Conservation (phyloP, 1,140 invertebrate genomes). For the Contarinia nasturtii region DNA sequence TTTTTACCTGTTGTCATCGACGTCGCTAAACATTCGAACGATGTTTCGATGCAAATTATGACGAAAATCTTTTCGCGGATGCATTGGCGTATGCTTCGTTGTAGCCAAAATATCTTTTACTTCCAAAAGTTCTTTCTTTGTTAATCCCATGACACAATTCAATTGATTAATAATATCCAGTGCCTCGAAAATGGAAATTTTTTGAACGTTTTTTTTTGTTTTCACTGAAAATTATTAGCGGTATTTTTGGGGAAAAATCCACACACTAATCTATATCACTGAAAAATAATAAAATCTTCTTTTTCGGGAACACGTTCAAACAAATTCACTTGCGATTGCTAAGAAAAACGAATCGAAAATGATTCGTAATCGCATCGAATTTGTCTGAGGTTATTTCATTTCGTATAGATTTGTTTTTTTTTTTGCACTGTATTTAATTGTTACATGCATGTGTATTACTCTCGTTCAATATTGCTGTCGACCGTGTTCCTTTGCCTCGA, state of each 20-base stretch:
- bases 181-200: not conserved
- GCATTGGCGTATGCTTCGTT: not conserved
- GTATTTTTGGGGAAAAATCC: too few relatives aligned
- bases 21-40: conserved; percentile 20
- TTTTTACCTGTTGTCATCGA: not conserved
- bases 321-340: not conserved
- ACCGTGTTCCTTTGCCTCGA: too few relatives aligned
- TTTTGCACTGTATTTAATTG: not conserved
- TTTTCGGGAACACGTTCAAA: not conserved
- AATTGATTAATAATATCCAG: not conserved
- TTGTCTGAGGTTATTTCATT: not conserved
- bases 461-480: not conserved
- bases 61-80: conserved; percentile 7
- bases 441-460: not conserved
- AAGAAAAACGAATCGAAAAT: not conserved
- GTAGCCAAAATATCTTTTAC: not conserved
- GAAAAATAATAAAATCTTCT: not conserved
- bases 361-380: not conserved
- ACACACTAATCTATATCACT: not conserved
- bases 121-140: not conserved
- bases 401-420: not conserved
- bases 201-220: not conserved
- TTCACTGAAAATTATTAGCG: not conserved
- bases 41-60: conserved; percentile 20
- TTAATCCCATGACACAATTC: not conserved